phyloP scores from a whole-genome alignment of 1,140 invertebrate genomes.

The Amphibalanus amphitrite region DNA sequence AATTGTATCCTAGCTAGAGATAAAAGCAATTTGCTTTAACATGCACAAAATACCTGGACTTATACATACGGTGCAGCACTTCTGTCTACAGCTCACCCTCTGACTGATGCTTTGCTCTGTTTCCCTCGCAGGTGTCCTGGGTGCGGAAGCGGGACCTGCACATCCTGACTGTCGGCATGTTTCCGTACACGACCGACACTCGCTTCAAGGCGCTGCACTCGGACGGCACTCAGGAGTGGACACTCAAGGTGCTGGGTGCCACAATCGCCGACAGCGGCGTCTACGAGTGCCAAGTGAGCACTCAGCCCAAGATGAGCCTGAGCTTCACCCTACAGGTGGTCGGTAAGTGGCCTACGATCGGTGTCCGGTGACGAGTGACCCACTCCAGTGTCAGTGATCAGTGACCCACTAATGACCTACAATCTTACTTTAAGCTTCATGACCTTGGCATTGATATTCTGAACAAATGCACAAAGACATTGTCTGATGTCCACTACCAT shows the following conservation, averaged over 20 bases:
- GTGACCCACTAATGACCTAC: too few species aligned
- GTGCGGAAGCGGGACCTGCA: constrained; percentile 54
- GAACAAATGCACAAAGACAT: too few species aligned
- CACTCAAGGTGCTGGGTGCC: constrained; percentile 40
- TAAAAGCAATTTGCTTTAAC: too few species aligned
- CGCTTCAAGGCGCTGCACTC: constrained; percentile 57
- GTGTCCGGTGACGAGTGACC: too few species aligned
- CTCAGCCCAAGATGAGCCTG: constrained; percentile 19
- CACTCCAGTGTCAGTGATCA: too few species aligned
- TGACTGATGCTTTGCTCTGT: neutral
- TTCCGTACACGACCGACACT: constrained; percentile 54
- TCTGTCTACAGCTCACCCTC: too few species aligned
- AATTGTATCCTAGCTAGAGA: too few species aligned
- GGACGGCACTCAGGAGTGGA: constrained; percentile 69
- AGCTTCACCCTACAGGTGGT: constrained; percentile 18
- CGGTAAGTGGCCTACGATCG: constrained; percentile 17
- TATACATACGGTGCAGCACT: too few species aligned
- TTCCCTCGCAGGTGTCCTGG: constrained; percentile 44
- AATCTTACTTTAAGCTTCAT: too few species aligned
- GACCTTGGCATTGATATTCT: too few species aligned
- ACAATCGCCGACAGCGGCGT: constrained; percentile 15
- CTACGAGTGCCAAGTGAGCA: constrained; percentile 20
- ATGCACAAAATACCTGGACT: too few species aligned
- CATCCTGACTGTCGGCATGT: constrained; percentile 49
- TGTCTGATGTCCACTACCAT: too few species aligned